A percentile compares a stretch with the other conserved stretches of the same genome.
phyloP scores from a whole-genome alignment of 53 echinoderm and acorn worm species.

The Mesocentrotus franciscanus region DNA sequence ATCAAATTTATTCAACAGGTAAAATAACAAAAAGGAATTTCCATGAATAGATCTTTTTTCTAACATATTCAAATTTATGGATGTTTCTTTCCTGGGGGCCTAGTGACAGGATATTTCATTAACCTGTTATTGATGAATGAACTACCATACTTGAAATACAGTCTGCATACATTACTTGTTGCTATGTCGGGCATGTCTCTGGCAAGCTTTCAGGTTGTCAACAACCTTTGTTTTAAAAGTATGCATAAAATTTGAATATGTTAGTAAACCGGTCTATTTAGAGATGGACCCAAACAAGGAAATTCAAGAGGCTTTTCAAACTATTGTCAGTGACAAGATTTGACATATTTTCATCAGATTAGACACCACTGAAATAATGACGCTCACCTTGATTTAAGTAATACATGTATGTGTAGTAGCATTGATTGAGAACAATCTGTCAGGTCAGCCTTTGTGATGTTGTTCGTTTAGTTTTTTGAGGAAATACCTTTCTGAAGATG shows the following conservation, averaged over 20 bases:
- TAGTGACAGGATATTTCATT: no score
- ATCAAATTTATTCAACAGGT: background rate
- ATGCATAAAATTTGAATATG: no score
- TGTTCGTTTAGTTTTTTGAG: background rate
- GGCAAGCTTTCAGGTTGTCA: no score
- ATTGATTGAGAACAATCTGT: background rate
- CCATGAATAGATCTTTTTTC: background rate
- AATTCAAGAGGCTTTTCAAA: background rate
- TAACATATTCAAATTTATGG: no score
- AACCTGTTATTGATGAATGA: no score
- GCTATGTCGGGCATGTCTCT: no score
- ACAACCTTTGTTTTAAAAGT: no score
- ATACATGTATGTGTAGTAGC: background rate
- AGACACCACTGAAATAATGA: background rate
- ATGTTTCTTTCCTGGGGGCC: no score
- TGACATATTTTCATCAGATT: background rate
- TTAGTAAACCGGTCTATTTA: no score
- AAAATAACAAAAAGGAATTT: background rate
- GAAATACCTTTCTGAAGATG: slow-evolving; percentile 1
- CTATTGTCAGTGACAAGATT: background rate
- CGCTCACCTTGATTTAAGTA: background rate
- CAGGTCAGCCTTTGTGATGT: background rate
- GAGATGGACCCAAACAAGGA: background rate
- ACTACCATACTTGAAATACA: no score
- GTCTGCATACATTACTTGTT: no score